These are phyloP conservation scores for Enteromius treurensis DNA, from an alignment of 2,797 vertebrate genomes.

Conservation along the genomic window DNA sequence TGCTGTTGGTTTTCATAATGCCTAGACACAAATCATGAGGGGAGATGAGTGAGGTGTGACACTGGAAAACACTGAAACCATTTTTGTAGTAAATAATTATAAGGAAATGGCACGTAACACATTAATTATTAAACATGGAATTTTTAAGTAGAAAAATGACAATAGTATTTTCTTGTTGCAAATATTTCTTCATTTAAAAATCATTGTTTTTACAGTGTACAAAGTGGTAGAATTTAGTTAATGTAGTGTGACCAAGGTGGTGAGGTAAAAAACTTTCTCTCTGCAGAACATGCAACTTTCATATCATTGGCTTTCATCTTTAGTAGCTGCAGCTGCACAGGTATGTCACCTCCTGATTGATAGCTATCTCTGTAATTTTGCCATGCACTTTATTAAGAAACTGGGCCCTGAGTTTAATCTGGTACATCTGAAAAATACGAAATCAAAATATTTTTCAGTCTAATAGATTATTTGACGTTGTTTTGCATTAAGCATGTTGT, in stretches of 20 bases:
- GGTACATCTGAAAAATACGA: background rate
- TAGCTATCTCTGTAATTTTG: constrained; percentile 10
- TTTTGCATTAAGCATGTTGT: background rate
- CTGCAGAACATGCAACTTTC: background rate
- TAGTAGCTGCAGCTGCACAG: constrained; percentile 7
- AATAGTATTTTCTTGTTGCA: background rate
- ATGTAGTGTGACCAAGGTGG: background rate
- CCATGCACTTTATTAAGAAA: constrained; percentile 29
- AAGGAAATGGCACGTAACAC: background rate
- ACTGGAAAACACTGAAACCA: background rate
- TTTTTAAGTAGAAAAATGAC: background rate
- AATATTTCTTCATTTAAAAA: background rate
- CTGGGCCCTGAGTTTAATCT: background rate
- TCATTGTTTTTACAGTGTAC: background rate
- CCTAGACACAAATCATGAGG: background rate
- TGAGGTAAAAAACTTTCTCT: background rate
- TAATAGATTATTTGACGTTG: background rate
- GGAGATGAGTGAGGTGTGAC: background rate
- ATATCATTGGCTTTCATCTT: background rate
- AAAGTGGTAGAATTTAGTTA: background rate
- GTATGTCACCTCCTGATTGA: constrained; percentile 41
- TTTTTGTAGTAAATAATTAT: background rate
- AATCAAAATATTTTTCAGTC: background rate
- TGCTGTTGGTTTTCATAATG: background rate
- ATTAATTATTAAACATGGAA: background rate